A percentile compares a stretch with the other conserved stretches of the same genome.
phyloP scores from a whole-genome alignment of 2,797 vertebrate species.

The Acipenser oxyrinchus region DNA sequence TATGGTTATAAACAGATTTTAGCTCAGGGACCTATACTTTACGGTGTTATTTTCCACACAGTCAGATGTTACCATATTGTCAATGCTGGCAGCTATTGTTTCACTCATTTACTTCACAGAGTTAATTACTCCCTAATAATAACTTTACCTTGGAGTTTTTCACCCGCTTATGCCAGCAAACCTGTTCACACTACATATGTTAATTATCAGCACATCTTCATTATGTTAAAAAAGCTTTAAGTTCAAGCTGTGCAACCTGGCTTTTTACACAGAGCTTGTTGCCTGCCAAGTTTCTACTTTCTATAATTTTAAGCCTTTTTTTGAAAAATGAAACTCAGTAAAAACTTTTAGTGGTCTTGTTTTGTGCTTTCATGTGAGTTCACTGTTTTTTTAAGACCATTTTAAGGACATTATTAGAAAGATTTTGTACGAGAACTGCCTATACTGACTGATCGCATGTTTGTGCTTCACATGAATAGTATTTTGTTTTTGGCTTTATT shows the following conservation, averaged over 20 bases:
- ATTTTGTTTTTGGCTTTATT: neutral
- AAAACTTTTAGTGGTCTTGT: slow-evolving; percentile 36
- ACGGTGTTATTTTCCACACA: slow-evolving; percentile 81
- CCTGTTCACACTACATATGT: slow-evolving; percentile 99
- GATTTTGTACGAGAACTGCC: slow-evolving; percentile 10
- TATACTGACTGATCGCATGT: slow-evolving; percentile 32
- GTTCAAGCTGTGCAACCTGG: slow-evolving; percentile 99
- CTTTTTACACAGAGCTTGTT: slow-evolving; percentile 75
- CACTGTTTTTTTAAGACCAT: slow-evolving; percentile 1
- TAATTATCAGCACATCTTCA: slow-evolving; percentile 99
- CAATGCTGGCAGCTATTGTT: slow-evolving; percentile 99
- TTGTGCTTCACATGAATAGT: slow-evolving; percentile 30
- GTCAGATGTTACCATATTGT: slow-evolving; percentile 99
- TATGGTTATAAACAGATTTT: slow-evolving; percentile 97
- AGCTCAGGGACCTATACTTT: slow-evolving; percentile 94
- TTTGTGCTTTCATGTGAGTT: slow-evolving; percentile 9
- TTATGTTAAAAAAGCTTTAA: slow-evolving; percentile 99
- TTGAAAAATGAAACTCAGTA: slow-evolving; percentile 64
- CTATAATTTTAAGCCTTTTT: slow-evolving; percentile 41
- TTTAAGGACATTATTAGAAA: slow-evolving; percentile 16
- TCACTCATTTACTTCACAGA: slow-evolving; percentile 99
- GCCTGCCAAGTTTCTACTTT: slow-evolving; percentile 90
- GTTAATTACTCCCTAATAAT: slow-evolving; percentile 99
- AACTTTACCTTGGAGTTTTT: slow-evolving; percentile 99
- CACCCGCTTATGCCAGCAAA: slow-evolving; percentile 93